Evolutionary conservation across 2,113 vertebrate genomes (phyloP).

Genomic region (Urocynchramus pylzowi): DNA sequence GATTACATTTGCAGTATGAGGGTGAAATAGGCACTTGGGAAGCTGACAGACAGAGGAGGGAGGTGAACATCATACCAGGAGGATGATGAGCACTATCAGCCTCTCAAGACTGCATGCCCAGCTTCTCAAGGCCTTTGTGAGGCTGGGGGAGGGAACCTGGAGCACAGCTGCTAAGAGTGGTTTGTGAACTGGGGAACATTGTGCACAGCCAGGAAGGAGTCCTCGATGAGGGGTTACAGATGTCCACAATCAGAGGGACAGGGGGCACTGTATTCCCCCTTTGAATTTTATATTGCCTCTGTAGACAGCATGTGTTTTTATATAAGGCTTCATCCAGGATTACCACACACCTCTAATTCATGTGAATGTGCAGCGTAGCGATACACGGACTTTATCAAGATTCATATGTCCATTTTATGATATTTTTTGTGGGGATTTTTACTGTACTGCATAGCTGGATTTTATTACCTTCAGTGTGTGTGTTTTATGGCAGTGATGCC

Average conservation of each 20-base stretch:
- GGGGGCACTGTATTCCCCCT: not conserved
- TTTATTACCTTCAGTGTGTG: constrained; percentile 41
- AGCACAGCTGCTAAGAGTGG: not conserved
- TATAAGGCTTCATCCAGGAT: not conserved
- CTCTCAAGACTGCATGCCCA: not conserved
- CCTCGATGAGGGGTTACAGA: not conserved
- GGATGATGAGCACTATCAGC: not conserved
- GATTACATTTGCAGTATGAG: not conserved
- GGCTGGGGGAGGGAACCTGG: not conserved
- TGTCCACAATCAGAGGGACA: not conserved
- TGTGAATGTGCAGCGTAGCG: not conserved
- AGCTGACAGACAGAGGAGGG: not conserved
- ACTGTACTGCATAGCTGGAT: constrained; percentile 29
- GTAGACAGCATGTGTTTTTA: not conserved
- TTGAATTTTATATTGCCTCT: not conserved
- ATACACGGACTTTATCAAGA: constrained; percentile 6
- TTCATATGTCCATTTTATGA: constrained; percentile 53
- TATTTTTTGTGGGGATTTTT: constrained; percentile 48
- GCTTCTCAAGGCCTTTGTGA: not conserved
- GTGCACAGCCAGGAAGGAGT: not conserved
- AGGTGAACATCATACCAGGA: not conserved
- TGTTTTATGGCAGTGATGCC: constrained; percentile 25
- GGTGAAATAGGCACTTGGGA: not conserved
- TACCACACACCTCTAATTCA: not conserved
- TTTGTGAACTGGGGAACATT: not conserved